Evolutionary conservation across 1,140 invertebrate species (phyloP).

Genomic region (Brachionus sp.): DNA sequence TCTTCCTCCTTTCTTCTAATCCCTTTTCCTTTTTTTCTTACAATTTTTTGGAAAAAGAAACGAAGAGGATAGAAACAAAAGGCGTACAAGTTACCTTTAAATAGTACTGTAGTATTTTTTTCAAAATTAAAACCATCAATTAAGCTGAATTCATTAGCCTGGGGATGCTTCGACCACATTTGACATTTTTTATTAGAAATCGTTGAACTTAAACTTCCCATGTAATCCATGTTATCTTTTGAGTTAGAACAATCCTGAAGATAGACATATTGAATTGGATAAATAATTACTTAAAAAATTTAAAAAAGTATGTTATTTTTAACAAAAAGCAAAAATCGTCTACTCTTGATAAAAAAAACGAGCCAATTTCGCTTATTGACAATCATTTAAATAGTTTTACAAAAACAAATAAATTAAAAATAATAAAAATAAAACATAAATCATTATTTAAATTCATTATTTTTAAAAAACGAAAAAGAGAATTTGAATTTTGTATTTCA

Average conservation of each 20-base stretch:
- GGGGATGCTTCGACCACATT: neutral
- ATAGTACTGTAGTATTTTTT: too few species aligned
- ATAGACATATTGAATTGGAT: neutral
- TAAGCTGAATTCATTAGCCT: neutral
- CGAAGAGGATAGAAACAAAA: too few species aligned
- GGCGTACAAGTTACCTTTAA: too few species aligned
- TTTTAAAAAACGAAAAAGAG: neutral
- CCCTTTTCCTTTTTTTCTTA: too few species aligned
- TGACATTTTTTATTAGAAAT: neutral
- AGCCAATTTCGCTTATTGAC: too few species aligned
- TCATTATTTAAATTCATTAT: neutral
- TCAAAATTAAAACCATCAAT: neutral
- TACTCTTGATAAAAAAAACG: too few species aligned
- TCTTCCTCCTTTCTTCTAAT: too few species aligned
- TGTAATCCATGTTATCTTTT: neutral
- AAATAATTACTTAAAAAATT: neutral
- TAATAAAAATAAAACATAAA: neutral
- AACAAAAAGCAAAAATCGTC: too few species aligned
- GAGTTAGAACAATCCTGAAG: neutral
- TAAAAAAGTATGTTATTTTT: neutral
- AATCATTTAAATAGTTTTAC: too few species aligned
- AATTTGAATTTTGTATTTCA: neutral
- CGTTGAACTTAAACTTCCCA: constrained; percentile 22
- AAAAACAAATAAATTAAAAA: too few species aligned
- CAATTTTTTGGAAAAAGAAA: too few species aligned